Percentiles rank a stretch among this genome's conserved stretches.
These are phyloP conservation scores for Corythaeola cristata DNA, from an alignment of 2,113 vertebrate species.

Conservation along the genomic window DNA sequence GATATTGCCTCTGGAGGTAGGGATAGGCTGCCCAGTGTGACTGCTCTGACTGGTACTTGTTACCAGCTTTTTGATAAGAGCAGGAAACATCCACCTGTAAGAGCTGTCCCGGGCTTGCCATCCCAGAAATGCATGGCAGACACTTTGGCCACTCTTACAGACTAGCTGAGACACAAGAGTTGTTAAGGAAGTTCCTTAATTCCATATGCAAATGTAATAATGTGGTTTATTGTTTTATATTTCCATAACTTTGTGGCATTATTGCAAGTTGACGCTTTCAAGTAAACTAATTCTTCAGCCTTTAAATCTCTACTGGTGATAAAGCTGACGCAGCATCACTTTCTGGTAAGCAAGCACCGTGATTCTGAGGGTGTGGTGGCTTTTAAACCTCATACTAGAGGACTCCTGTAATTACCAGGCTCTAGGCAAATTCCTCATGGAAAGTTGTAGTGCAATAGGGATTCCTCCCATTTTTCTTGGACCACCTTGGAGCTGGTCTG, in stretches of 20 bases:
- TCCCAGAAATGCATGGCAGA: background rate
- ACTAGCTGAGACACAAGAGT: background rate
- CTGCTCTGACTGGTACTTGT: background rate
- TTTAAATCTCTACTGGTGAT: background rate
- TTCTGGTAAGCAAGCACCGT: background rate
- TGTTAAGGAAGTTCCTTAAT: background rate
- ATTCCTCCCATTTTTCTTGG: background rate
- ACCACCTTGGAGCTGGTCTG: background rate
- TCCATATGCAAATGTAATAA: background rate
- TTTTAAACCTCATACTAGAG: background rate
- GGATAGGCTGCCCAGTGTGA: background rate
- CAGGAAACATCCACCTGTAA: background rate
- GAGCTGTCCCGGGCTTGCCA: background rate
- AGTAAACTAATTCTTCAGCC: background rate
- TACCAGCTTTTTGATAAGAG: background rate
- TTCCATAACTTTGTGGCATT: background rate
- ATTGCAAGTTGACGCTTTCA: background rate
- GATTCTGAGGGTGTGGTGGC: background rate
- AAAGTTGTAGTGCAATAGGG: background rate
- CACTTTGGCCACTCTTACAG: background rate
- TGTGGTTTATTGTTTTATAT: background rate
- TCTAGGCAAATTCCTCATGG: background rate
- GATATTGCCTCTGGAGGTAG: background rate
- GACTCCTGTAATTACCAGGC: background rate
- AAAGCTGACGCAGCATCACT: background rate